Evolutionary conservation across 1,140 invertebrate species (phyloP), one percentile per base, ranked within the genome.

Genomic region (Musca domestica): DNA sequence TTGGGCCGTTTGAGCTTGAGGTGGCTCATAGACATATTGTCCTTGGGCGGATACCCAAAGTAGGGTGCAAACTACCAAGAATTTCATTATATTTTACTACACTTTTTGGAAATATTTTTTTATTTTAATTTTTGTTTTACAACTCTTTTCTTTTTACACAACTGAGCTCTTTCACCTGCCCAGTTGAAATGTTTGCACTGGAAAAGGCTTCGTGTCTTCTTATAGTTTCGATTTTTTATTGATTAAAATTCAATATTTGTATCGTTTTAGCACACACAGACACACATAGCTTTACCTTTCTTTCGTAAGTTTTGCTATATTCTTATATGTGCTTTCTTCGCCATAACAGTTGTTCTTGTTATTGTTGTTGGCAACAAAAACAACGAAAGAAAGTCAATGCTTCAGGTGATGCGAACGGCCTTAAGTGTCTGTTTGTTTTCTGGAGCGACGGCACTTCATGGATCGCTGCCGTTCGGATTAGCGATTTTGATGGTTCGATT

Each of bases 21-120:
- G 69, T 47, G 58, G 56, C 14, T 70, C 69, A 15, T 70, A 70
- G 15, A 67, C 58, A 52, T 70, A 70, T 5, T 46, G 65, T 6
- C 46, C 47, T 46, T 70, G 54, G n/a, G 63, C 51, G 25, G 20
- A 34, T 14, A 17, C 63, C 51, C 65, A 15, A 52, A 64, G 17
- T 17, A 68, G 15, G 23, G 64, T 7, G 65, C 34, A 68, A 64
- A 34, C 34, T 49, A 46, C 6, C 25, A 41, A 30, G 19, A 34
- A 68, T 30, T 68, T 54, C 67, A 68, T 67, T 61, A 46, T 64
- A 47, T 27, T 54, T 54, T 6, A 17, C 1, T 49, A 58, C 65
- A 12, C 56, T 68, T 30, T 34, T n/a, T 23, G 19, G 46, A 58
- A 67, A 58, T 34, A 34, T 27, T 41, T 34, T 0, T 25, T 14